Evolutionary conservation across 2,888 invertebrate genomes (phyloP), one percentile per base, ranked within the genome.

Genomic region (Bimastos eiseni): DNA sequence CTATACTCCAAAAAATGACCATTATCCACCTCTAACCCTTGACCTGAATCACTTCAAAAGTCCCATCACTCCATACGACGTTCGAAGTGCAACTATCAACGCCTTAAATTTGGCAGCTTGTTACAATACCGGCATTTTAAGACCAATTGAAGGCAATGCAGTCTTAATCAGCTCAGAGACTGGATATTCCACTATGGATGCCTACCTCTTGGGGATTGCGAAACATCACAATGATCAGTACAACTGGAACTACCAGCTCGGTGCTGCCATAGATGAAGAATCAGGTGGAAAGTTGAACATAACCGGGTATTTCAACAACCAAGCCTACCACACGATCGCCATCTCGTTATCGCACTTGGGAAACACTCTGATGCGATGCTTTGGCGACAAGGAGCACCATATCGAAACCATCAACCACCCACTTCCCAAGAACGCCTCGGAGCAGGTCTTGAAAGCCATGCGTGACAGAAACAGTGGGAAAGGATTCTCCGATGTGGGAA

Each of bases 321-420:
- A 30, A 30, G 30, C 70, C 70, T 70, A n/a, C n/a, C 70, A 70
- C n/a, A n/a, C 70, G 8, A 70, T 70, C 70, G 70, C 70, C 70
- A 70, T 70, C 11, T 70, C 70, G 0, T n/a, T 70, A n/a, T 70
- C 70, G 30, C n/a, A 70, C 13, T n/a, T 70, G 8, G n/a, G 11
- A 8, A 70, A 70, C n/a, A n/a, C 70, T 70, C 70, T 70, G 70
- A 70, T 70, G 70, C 30, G 33, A 91, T 94, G 70, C 84, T 91
- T 41, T 88, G 92, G 36, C 91, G 4, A n/a, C 8, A 30, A 70
- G n/a, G 70, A 70, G 8, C 13, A 70, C n/a, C 70, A n/a, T 0
- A 70, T 70, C n/a, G n/a, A 70, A 70, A 70, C 70, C 70, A 70
- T 70, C 70, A 70, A 70, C 70, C 70, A 70, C n/a, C 70, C 70